These are phyloP conservation scores for Lycia hirtaria DNA, from an alignment of 2,888 invertebrate genomes.

Conservation along the genomic window DNA sequence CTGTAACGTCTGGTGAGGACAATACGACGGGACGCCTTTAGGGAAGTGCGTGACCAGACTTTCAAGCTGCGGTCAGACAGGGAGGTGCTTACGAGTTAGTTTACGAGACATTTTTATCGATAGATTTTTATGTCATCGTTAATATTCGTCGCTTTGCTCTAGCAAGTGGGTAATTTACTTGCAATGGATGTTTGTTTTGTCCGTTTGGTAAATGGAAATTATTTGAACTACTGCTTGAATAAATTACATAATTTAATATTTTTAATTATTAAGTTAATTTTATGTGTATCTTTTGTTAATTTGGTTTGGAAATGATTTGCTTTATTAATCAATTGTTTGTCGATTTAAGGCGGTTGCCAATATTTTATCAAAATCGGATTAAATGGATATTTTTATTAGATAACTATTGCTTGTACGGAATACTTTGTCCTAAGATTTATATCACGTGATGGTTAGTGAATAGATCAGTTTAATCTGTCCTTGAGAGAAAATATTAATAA, in stretches of 20 bases:
- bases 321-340: no score
- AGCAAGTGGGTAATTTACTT: slow-evolving; percentile 27
- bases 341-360: no score
- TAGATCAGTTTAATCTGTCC: no score
- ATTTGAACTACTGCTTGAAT: neutral
- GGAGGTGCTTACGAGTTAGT: slow-evolving; percentile 28
- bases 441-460: no score
- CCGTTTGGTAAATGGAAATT: neutral
- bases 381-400: no score
- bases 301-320: no score
- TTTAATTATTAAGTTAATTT: neutral
- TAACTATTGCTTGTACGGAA: neutral
- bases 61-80: slow-evolving; percentile 57
- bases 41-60: slow-evolving; percentile 81
- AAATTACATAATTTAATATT: neutral
- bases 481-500: no score
- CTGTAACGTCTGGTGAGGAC: slow-evolving; percentile 60
- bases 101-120: slow-evolving; percentile 39
- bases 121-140: slow-evolving; percentile 26
- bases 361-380: neutral
- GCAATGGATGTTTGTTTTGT: slow-evolving; percentile 8
- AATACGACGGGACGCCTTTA: slow-evolving; percentile 72
- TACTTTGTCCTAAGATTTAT: no score
- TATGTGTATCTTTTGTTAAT: neutral
- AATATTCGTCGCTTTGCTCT: slow-evolving; percentile 30